Evolutionary conservation across 2,113 vertebrate genomes (phyloP).

Genomic region (Casuarius casuarius): DNA sequence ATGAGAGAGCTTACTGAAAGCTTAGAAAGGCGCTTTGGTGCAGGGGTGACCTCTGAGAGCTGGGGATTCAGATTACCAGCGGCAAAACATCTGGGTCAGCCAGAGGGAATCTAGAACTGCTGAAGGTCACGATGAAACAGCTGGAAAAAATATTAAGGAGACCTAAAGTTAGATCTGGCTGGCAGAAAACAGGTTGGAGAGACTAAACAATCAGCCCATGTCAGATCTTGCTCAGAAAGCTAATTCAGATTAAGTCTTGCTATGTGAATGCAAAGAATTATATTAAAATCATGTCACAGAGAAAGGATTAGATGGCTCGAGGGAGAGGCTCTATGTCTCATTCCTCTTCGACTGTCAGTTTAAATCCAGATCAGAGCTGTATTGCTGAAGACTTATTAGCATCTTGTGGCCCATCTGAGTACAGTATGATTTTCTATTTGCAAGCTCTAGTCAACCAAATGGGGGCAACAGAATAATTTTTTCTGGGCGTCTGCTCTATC

Average conservation of each 20-base stretch:
- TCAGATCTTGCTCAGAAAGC: constrained; percentile 1
- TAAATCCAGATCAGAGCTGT: neutral
- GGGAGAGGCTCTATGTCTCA: neutral
- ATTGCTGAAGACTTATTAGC: neutral
- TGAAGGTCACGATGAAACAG: neutral
- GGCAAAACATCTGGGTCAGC: constrained; percentile 21
- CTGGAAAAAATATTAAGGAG: neutral
- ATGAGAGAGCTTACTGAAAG: neutral
- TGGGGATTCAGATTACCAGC: neutral
- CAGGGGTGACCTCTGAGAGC: neutral
- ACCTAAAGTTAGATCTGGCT: neutral
- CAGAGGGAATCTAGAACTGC: neutral
- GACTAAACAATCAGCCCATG: neutral
- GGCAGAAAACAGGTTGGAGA: neutral
- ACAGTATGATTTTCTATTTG: neutral
- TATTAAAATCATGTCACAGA: neutral
- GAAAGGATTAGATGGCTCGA: constrained; percentile 4
- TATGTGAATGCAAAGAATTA: neutral
- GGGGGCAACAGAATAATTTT: neutral
- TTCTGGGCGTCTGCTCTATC: neutral
- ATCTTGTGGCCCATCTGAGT: neutral
- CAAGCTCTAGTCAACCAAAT: neutral
- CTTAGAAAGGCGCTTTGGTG: neutral
- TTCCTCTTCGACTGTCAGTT: neutral
- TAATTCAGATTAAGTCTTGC: constrained; percentile 3